Conservation (phyloP, 2,113 vertebrate genomes). For the Lepus timidus region DNA sequence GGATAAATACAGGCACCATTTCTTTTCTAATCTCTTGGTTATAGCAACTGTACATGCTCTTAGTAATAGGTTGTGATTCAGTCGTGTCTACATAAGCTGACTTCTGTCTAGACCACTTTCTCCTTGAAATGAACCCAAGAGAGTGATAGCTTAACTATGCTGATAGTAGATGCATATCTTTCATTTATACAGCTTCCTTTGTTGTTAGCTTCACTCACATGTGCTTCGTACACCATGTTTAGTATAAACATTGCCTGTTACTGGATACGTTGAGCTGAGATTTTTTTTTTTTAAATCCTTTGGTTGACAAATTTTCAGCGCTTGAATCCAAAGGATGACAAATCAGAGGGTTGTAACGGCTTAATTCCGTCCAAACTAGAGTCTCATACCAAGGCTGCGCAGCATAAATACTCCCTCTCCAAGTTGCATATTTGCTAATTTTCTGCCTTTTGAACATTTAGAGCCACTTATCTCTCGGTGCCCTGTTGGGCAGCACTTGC, state of each 20-base stretch:
- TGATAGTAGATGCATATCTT: background rate
- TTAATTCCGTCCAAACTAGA: conserved; percentile 41
- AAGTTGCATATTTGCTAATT: conserved; percentile 18
- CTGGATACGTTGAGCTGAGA: conserved; percentile 35
- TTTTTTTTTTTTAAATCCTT: background rate
- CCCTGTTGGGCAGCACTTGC: background rate
- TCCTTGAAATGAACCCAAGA: background rate
- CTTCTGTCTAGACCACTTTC: background rate
- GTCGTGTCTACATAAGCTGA: background rate
- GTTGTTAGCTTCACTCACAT: background rate
- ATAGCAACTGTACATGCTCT: background rate
- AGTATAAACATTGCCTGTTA: background rate
- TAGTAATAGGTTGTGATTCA: background rate
- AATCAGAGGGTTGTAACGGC: background rate
- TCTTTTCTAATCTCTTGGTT: background rate
- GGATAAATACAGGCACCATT: background rate
- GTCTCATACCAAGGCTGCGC: background rate
- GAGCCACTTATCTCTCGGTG: background rate
- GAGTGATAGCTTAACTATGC: no score
- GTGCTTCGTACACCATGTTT: background rate
- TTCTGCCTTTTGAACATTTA: background rate
- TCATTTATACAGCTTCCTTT: background rate
- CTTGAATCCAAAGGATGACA: conserved; percentile 31
- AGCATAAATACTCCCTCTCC: conserved; percentile 37
- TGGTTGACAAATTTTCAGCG: background rate